Evolutionary conservation across 2,888 invertebrate species (phyloP).

Genomic region (Drosophila greeni): DNA sequence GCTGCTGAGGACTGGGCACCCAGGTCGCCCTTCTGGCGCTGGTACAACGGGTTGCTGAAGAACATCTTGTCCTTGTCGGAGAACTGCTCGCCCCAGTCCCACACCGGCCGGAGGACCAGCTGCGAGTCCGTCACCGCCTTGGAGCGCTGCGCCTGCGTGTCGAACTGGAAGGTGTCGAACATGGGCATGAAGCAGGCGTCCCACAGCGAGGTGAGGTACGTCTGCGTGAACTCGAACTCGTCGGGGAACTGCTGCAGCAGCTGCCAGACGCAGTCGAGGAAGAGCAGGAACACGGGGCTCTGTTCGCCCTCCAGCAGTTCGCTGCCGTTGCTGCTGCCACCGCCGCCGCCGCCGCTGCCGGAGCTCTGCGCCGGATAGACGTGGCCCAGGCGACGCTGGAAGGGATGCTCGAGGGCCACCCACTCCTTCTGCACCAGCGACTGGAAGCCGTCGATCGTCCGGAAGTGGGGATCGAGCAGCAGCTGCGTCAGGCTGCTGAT

Average conservation of each 20-base stretch:
- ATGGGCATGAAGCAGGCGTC: conserved; percentile 92
- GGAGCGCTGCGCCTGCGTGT: conserved; percentile 87
- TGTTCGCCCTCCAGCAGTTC: conserved; percentile 79
- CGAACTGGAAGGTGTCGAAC: conserved; percentile 95
- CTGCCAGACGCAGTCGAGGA: conserved; percentile 97
- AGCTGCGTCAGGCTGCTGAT: conserved; percentile 93
- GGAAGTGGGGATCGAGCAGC: conserved; percentile 89
- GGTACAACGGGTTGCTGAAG: conserved; percentile 91
- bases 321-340: conserved; percentile 19
- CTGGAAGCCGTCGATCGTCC: conserved; percentile 92
- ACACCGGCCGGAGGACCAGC: conserved; percentile 86
- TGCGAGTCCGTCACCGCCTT: conserved; percentile 80
- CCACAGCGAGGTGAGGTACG: conserved; percentile 94
- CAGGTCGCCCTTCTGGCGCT: conserved; percentile 68
- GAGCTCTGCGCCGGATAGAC: conserved; percentile 74
- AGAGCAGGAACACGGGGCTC: conserved; percentile 92
- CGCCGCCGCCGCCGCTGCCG: background rate
- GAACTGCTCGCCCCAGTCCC: conserved; percentile 96
- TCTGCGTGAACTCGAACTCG: conserved; percentile 94
- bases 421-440: conserved; percentile 96
- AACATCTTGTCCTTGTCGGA: conserved; percentile 87
- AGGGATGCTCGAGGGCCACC: conserved; percentile 95
- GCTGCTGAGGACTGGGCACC: conserved; percentile 16
- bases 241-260: conserved; percentile 91
- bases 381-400: conserved; percentile 84